Evolutionary conservation across 1,140 invertebrate species (phyloP), one percentile per base, ranked within the genome.

Genomic region (Patella vulgata): DNA sequence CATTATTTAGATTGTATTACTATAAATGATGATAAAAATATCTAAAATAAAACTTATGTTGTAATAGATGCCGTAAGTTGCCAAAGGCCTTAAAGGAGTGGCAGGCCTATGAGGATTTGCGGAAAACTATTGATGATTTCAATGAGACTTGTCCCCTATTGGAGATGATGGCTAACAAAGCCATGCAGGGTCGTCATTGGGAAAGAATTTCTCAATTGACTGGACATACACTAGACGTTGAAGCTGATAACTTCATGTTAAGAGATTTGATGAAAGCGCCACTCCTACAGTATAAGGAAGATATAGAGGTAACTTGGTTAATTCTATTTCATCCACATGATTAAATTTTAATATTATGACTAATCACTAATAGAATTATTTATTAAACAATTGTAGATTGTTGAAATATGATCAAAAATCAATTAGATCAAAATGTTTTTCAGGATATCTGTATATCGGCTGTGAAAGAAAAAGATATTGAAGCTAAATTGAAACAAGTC

Each of bases 401-500:
- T n/a, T n/a, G n/a, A n/a, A n/a, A n/a, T n/a, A n/a, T n/a, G n/a
- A n/a, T n/a, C n/a, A n/a, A 44, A 23, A 44, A 6, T 21, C 8
- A 44, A 23, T 44, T 9, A 44, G 19, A 8, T 4, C 28, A 9
- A 11, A 19, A 27, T 47, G 3, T 68, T 68, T 59, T 82, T 2
- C 73, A 91, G 88, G 96, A 98, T 82, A 95, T 98, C 74, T 98
- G 96, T 83, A 98, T 98, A 82, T 97, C 95, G 40, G 96, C 96
- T 0, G 93, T 97, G 90, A 99, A 98, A 86, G 96, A 98, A 81
- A 95, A 97, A 78, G 96, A 98, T 78, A 98, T 98, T 71, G 96
- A 98, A 86, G 95, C 94, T 0, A 98, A 98, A 82, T 82, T 98
- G 21, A 88, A 95, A 53, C 92, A 94, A 82, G 96, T 99, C 0